Conservation (phyloP, 2,113 vertebrate species). For the Dicentrarchus labrax region DNA sequence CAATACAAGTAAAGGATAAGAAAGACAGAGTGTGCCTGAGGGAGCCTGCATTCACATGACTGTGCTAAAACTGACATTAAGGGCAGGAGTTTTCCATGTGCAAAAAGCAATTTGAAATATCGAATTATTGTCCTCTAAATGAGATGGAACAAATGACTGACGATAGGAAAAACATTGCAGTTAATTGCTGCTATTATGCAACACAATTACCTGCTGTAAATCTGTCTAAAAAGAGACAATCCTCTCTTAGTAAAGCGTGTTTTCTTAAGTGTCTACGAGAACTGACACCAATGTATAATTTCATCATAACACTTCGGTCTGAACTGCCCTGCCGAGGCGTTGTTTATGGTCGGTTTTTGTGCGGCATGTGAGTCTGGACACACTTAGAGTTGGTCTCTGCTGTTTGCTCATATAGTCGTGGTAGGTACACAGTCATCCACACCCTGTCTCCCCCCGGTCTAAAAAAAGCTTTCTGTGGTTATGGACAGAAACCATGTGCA, state of each 20-base stretch:
- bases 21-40: constrained; percentile 8
- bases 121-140: neutral
- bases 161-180: neutral
- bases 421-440: constrained; percentile 71
- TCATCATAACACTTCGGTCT: constrained; percentile 25
- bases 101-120: neutral
- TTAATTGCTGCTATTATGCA: neutral
- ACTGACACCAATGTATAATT: constrained; percentile 39
- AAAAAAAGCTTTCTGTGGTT: constrained; percentile 79
- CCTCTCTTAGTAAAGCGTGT: constrained; percentile 8
- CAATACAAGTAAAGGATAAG: neutral
- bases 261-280: constrained; percentile 24
- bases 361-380: constrained; percentile 34
- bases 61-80: neutral
- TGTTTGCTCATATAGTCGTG: constrained; percentile 68
- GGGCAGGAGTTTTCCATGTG: neutral
- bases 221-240: neutral
- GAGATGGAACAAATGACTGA: neutral
- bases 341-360: constrained; percentile 55
- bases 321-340: neutral
- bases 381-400: constrained; percentile 23
- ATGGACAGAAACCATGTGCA: constrained; percentile 57
- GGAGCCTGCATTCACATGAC: neutral
- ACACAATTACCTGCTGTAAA: neutral
- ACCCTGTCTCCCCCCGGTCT: constrained; percentile 74